Percentiles rank a stretch among this genome's conserved stretches.
Evolutionary conservation across 2,113 vertebrate species (phyloP).

Genomic region (Synodontis membranacea): DNA sequence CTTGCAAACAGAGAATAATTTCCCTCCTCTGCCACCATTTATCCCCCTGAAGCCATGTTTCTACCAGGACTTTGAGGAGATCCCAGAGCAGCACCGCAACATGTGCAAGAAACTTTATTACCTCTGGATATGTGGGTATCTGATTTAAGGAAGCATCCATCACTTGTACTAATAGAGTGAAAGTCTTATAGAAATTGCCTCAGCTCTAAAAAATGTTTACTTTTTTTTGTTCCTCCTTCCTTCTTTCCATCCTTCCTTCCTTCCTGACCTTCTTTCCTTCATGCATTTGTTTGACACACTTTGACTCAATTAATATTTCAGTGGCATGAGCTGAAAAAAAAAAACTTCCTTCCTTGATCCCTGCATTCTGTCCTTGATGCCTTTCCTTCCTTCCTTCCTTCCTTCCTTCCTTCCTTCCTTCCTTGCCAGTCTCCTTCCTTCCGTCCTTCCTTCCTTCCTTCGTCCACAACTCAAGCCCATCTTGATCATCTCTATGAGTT

Average conservation of each 20-base stretch:
- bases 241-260: neutral
- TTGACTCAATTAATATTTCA: neutral
- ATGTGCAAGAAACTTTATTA: constrained; percentile 96
- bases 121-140: constrained; percentile 95
- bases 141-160: neutral
- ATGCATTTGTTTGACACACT: neutral
- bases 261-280: neutral
- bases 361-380: neutral
- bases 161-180: neutral
- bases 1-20: constrained; percentile 86
- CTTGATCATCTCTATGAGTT: too few relatives aligned
- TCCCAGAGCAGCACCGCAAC: constrained; percentile 90
- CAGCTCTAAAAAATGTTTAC: neutral
- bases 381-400: neutral
- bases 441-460: neutral
- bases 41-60: constrained; percentile 96
- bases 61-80: constrained; percentile 97
- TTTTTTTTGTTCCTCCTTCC: neutral
- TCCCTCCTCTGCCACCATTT: constrained; percentile 90
- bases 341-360: neutral
- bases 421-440: too few relatives aligned
- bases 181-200: neutral
- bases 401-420: neutral
- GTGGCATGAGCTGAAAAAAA: neutral
- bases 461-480: neutral